A percentile compares a stretch with the other conserved stretches of the same genome.
Conservation (phyloP, 2,113 vertebrate genomes). For the Nerophis ophidion region DNA sequence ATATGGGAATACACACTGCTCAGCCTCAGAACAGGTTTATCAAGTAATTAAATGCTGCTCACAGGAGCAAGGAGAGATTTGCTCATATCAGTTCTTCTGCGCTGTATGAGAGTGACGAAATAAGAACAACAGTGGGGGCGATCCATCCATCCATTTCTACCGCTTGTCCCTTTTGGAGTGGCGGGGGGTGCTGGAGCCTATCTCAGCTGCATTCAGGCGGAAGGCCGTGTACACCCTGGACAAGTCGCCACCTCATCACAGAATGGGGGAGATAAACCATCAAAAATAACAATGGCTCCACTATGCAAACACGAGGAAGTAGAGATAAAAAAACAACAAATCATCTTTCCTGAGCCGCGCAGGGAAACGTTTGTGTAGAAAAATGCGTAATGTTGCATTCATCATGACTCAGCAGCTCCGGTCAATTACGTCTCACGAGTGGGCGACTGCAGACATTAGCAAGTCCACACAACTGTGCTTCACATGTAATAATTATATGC, state of each 20-base stretch:
- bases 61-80: not conserved
- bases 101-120: not conserved
- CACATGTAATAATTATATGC: no score
- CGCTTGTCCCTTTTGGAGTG: no score
- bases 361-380: conserved; percentile 14
- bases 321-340: conserved; percentile 12
- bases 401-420: no score
- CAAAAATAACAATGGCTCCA: not conserved
- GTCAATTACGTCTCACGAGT: no score
- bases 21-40: conserved; percentile 23
- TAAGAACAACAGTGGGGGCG: not conserved
- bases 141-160: no score
- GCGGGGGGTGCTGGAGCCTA: no score
- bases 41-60: not conserved
- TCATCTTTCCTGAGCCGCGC: conserved; percentile 22
- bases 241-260: no score
- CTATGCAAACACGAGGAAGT: conserved; percentile 31
- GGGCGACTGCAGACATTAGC: no score
- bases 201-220: no score
- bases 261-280: not conserved
- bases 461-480: no score
- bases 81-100: not conserved
- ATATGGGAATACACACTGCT: conserved; percentile 20
- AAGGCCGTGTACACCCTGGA: no score
- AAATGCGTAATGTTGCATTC: no score